Conservation (phyloP, 2,888 invertebrate genomes). For the Chrysotoxum bicinctum region DNA sequence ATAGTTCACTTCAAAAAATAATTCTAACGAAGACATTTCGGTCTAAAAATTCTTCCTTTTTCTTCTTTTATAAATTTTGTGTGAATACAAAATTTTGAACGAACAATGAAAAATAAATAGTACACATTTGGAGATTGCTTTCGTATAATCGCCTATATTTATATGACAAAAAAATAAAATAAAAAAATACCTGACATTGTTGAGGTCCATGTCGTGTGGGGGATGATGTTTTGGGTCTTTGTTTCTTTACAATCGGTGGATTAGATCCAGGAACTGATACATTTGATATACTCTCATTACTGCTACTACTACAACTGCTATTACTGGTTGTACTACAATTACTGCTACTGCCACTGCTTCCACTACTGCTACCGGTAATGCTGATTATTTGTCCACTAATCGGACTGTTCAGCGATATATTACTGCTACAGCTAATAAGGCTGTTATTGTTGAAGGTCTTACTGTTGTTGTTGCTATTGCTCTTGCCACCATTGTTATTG, state of each 20-base stretch:
- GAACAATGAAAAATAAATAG: too few species aligned
- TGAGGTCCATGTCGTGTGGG: slow-evolving; percentile 95
- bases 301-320: slow-evolving; percentile 74
- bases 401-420: slow-evolving; percentile 66
- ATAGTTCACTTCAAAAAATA: too few species aligned
- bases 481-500: slow-evolving; percentile 75
- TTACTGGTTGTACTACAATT: slow-evolving; percentile 71
- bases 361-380: slow-evolving; percentile 76
- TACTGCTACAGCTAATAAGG: slow-evolving; percentile 74
- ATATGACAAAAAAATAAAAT: too few species aligned
- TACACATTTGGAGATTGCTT: too few species aligned
- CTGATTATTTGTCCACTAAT: slow-evolving; percentile 74
- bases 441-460: slow-evolving; percentile 74
- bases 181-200: slow-evolving; percentile 93
- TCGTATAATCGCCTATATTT: too few species aligned
- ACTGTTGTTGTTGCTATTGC: slow-evolving; percentile 72
- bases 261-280: slow-evolving; percentile 74
- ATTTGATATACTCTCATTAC: slow-evolving; percentile 73
- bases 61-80: too few species aligned
- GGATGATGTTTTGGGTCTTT: slow-evolving; percentile 92
- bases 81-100: too few species aligned
- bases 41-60: too few species aligned
- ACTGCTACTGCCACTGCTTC: slow-evolving; percentile 69
- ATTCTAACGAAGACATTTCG: too few species aligned
- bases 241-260: slow-evolving; percentile 84